Evolutionary conservation across 2,888 invertebrate genomes (phyloP), one percentile per base, ranked within the genome.

Genomic region (Brenthis ino): DNA sequence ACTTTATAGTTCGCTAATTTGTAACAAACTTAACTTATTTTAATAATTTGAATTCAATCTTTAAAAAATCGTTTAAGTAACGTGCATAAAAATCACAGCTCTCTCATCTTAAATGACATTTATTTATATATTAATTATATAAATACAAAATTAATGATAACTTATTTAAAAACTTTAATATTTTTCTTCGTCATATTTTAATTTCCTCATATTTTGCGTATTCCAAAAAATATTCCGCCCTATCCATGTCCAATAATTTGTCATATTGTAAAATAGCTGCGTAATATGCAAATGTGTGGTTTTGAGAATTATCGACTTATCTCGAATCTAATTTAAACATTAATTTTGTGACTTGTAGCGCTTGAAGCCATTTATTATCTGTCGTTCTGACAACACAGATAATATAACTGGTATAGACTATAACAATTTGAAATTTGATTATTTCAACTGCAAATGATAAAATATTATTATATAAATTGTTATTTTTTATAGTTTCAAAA

Each of bases 261-360:
- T 67, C 55, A 61, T 43, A 63, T 67, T 61, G 67, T 67, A 67
- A 33, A 61, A 63, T 56, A 51, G 67, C 56, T 63, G 61, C 67
- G 67, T 63, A 57, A 67, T 56, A 67, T 56, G 56, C 56, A 67
- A 67, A 67, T 67, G 60, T 63, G 50, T 67, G 60, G 60, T 67
- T 67, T 67, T 63, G 67, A 67, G 67, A 67, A 67, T 67, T 67
- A 67, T 67, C 67, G 67, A 67, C 67, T 67, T 67, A 67, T 67
- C 67, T 67, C 60, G 61, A 67, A 67, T 67, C 67, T 67, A 67
- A 67, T 67, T 67, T 67, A 67, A 67, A 67, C 67, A 67, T 67
- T 67, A 67, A 67, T 67, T 67, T 67, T 67, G 61, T 67, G 67
- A 67, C 67, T 67, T 67, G 67, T 67, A 60, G 61, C 61, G 67